phyloP scores from a whole-genome alignment of 2,888 invertebrate species.

The Zootermopsis nevadensis region DNA sequence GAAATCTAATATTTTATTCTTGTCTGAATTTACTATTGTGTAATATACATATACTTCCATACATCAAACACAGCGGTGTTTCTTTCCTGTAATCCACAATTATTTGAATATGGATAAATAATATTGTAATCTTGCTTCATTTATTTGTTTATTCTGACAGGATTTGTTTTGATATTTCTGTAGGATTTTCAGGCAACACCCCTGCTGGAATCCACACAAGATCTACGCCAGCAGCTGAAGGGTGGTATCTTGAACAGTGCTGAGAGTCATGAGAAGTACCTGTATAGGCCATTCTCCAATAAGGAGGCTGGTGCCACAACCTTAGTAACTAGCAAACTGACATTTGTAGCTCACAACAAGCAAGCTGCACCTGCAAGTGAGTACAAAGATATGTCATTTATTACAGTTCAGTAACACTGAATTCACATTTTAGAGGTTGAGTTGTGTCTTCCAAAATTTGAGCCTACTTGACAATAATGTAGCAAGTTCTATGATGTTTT shows the following conservation, averaged over 20 bases:
- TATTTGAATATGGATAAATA: too few species aligned
- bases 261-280: conserved; percentile 75
- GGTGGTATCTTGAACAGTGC: conserved; percentile 75
- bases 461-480: too few species aligned
- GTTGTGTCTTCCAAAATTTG: too few species aligned
- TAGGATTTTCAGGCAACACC: conserved; percentile 70
- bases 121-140: not conserved
- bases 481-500: too few species aligned
- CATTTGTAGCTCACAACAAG: conserved; percentile 66
- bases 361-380: conserved; percentile 59
- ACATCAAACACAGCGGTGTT: too few species aligned
- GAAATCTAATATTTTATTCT: too few species aligned
- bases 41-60: too few species aligned
- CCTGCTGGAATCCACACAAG: conserved; percentile 71
- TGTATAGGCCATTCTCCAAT: conserved; percentile 79
- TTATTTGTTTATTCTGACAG: not conserved
- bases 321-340: conserved; percentile 74
- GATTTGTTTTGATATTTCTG: conserved; percentile 35
- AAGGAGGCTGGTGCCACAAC: conserved; percentile 77
- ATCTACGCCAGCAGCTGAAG: conserved; percentile 75
- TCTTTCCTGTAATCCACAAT: too few species aligned
- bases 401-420: too few species aligned
- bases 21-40: too few species aligned
- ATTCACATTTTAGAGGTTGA: too few species aligned
- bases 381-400: conserved; percentile 25